phyloP scores from a whole-genome alignment of 2,888 invertebrate genomes.

The Drosophila nr. perissopoda region DNA sequence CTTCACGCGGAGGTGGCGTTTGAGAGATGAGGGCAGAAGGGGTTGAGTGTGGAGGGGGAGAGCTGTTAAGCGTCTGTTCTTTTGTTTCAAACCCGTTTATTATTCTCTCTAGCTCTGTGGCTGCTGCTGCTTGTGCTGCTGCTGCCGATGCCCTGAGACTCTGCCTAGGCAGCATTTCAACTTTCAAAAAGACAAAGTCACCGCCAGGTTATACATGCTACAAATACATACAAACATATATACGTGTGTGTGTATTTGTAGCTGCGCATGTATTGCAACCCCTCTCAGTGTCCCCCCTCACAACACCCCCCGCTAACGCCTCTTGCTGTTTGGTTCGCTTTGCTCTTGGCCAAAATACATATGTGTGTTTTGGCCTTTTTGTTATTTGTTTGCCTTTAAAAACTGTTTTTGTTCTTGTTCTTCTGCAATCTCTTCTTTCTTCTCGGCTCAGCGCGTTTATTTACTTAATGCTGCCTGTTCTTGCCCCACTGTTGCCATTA shows the following conservation, averaged over 20 bases:
- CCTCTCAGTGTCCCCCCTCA: background rate
- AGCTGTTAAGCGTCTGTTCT: slow-evolving; percentile 66
- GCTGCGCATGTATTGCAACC: slow-evolving; percentile 9
- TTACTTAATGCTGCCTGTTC: slow-evolving; percentile 29
- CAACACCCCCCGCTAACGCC: background rate
- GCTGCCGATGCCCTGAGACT: slow-evolving; percentile 43
- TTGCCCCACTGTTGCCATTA: slow-evolving; percentile 39
- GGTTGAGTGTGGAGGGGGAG: background rate
- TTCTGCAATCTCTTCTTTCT: slow-evolving; percentile 41
- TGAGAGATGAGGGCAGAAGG: background rate
- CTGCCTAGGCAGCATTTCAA: slow-evolving; percentile 64
- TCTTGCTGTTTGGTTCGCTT: slow-evolving; percentile 3
- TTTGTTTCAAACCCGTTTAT: slow-evolving; percentile 76
- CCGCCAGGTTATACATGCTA: slow-evolving; percentile 63
- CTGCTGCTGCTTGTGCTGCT: slow-evolving; percentile 10
- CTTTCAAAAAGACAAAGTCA: slow-evolving; percentile 71
- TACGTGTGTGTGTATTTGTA: background rate
- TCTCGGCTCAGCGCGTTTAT: slow-evolving; percentile 42
- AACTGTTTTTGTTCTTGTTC: slow-evolving; percentile 50
- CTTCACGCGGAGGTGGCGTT: slow-evolving; percentile 56
- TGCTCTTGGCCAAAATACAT: slow-evolving; percentile 54
- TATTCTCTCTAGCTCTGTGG: slow-evolving; percentile 61
- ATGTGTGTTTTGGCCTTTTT: slow-evolving; percentile 31
- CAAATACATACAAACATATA: slow-evolving; percentile 3
- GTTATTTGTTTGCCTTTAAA: slow-evolving; percentile 54